phyloP scores from a whole-genome alignment of 2,797 vertebrate genomes.

The Xiphorhynchus erythropygius region DNA sequence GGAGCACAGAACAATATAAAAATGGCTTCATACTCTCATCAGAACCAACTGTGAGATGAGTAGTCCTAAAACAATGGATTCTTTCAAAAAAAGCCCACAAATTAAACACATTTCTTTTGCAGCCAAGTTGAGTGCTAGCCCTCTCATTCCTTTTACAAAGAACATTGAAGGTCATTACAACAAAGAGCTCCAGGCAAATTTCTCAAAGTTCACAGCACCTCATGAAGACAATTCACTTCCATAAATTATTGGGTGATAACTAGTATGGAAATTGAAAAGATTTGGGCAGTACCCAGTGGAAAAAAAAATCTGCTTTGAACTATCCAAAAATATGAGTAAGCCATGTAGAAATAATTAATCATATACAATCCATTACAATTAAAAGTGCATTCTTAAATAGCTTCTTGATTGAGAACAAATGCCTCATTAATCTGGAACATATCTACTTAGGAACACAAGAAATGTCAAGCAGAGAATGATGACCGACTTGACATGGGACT shows the following conservation, averaged over 20 bases:
- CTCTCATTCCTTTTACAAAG: constrained; percentile 16
- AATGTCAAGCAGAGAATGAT: constrained; percentile 74
- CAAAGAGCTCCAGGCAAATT: constrained; percentile 14
- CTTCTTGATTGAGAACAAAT: constrained; percentile 81
- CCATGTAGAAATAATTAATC: constrained; percentile 78
- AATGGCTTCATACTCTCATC: not conserved
- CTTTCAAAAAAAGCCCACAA: not conserved
- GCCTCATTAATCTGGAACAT: constrained; percentile 80
- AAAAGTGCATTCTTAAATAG: constrained; percentile 78
- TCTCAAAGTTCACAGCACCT: constrained; percentile 37
- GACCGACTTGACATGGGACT: constrained; percentile 61
- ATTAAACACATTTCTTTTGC: constrained; percentile 18
- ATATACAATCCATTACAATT: constrained; percentile 77
- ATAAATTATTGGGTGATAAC: constrained; percentile 45
- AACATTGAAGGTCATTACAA: constrained; percentile 6
- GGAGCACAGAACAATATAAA: not conserved
- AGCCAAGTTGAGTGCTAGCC: not conserved
- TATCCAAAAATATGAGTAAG: constrained; percentile 68
- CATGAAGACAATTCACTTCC: constrained; percentile 31
- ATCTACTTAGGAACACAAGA: constrained; percentile 72
- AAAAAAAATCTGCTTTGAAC: constrained; percentile 55
- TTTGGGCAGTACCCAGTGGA: not conserved
- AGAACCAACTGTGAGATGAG: constrained; percentile 26
- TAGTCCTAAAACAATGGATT: constrained; percentile 28
- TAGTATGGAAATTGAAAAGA: constrained; percentile 11